Percentiles rank a stretch among this genome's conserved stretches.
phyloP scores from a whole-genome alignment of 2,797 vertebrate species.

The Danionella dracula region DNA sequence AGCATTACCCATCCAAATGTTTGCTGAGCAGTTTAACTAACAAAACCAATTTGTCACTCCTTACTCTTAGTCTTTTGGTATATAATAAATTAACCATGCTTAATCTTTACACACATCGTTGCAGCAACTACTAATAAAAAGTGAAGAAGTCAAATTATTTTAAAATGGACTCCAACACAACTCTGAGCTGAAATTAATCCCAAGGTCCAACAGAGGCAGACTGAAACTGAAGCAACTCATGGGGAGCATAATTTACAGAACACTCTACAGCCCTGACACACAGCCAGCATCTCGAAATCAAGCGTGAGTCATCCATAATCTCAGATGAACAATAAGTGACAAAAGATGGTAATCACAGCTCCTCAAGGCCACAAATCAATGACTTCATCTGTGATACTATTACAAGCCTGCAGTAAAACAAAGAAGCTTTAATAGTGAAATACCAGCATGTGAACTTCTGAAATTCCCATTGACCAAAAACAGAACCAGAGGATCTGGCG shows the following conservation, averaged over 20 bases:
- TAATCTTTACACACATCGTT: no score
- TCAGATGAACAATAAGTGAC: conserved; percentile 31
- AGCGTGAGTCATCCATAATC: conserved; percentile 38
- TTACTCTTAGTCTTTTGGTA: no score
- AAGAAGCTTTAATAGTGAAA: background rate
- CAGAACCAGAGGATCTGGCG: conserved; percentile 26
- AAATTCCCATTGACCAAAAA: conserved; percentile 9
- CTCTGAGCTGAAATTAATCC: no score
- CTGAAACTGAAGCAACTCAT: conserved; percentile 14
- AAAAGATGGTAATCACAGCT: conserved; percentile 41
- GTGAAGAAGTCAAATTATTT: no score
- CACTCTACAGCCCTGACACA: conserved; percentile 32
- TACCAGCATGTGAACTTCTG: conserved; percentile 8
- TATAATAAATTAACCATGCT: no score
- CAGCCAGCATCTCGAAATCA: conserved; percentile 29
- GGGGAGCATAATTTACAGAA: conserved; percentile 29
- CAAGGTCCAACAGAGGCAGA: background rate
- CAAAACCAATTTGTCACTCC: no score
- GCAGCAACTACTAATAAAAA: no score
- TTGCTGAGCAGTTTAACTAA: no score
- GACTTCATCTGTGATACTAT: conserved; percentile 29
- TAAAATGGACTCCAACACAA: no score
- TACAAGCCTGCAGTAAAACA: conserved; percentile 30
- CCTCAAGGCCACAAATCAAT: conserved; percentile 42
- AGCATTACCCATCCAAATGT: no score